phyloP scores from a whole-genome alignment of 2,888 invertebrate species.

The Iselma pallidipennis region DNA sequence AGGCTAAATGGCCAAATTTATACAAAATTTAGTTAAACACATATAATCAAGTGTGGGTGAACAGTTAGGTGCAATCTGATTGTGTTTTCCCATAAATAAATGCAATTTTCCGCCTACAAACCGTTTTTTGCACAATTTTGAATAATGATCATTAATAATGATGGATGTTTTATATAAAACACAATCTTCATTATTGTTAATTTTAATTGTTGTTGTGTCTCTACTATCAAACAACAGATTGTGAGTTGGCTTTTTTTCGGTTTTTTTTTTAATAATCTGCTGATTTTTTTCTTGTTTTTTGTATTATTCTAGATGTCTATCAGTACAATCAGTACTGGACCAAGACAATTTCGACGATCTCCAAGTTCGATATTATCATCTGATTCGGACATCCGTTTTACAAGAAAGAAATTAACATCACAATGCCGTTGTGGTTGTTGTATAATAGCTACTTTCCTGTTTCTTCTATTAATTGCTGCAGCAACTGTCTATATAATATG shows the following conservation, averaged over 20 bases:
- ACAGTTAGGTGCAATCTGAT: neutral
- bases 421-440: constrained; percentile 88
- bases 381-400: constrained; percentile 88
- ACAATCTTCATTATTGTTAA: neutral
- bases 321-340: constrained; percentile 54
- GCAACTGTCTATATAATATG: constrained; percentile 69
- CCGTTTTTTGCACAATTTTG: neutral
- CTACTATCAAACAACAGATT: neutral
- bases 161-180: neutral
- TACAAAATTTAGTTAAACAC: too few species aligned
- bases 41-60: neutral
- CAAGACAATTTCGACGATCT: constrained; percentile 59
- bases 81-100: too few species aligned
- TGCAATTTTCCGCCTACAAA: neutral
- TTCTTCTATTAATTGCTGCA: constrained; percentile 74
- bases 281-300: constrained; percentile 23
- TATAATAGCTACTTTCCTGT: constrained; percentile 79
- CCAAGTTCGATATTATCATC: constrained; percentile 83
- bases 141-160: neutral
- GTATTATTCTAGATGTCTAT: constrained; percentile 64
- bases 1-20: neutral
- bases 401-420: constrained; percentile 79
- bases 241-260: neutral
- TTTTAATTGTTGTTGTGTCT: neutral
- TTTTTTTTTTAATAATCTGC: neutral